Evolutionary conservation across 2,888 invertebrate genomes (phyloP), one percentile per base, ranked within the genome.

Genomic region (Melipona beecheii): DNA sequence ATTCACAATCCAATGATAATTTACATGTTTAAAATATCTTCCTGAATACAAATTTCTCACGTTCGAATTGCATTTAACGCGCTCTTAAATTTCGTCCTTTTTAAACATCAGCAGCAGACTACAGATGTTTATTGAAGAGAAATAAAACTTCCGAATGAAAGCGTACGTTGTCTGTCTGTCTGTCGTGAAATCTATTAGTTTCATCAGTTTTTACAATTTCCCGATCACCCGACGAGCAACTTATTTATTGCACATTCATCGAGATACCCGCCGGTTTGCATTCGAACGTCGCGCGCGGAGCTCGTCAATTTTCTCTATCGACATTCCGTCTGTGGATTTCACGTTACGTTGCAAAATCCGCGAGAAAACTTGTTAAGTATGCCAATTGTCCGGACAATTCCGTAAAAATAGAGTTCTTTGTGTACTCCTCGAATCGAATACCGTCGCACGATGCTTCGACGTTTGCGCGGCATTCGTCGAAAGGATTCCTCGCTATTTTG

Each of bases 281-380:
- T 76, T 64, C 65, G 70, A 79, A 79, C 49, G 60, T 75, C 60
- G 68, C 68, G 60, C 27, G 60, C 27, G 13, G 17, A 21, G 75
- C 36, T 19, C 24, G 69, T 17, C 58, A 17, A 52, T 54, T 76
- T 70, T 43, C 70, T 31, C 54, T 56, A 76, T 65, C 76, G 76
- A 80, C 76, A 76, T 64, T 70, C 70, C 13, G 56, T 65, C 49
- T 24, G 56, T 65, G 50, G 70, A 64, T 76, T 71, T 80, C 70
- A 75, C 56, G 69, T 70, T 27, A 21, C 36, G 36, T 21, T 36
- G 36, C 64, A 15, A 15, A 13, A 36, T 64, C 11, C 64, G 21
- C 36, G 21, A 31, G 64, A 31, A 21, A 64, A 21, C 21, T 36
- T 36, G 64, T 36, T 36, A 36, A 64, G 36, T 64, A 36, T 36